Evolutionary conservation across 2,113 vertebrate genomes (phyloP).

Genomic region (Petaurus breviceps): DNA sequence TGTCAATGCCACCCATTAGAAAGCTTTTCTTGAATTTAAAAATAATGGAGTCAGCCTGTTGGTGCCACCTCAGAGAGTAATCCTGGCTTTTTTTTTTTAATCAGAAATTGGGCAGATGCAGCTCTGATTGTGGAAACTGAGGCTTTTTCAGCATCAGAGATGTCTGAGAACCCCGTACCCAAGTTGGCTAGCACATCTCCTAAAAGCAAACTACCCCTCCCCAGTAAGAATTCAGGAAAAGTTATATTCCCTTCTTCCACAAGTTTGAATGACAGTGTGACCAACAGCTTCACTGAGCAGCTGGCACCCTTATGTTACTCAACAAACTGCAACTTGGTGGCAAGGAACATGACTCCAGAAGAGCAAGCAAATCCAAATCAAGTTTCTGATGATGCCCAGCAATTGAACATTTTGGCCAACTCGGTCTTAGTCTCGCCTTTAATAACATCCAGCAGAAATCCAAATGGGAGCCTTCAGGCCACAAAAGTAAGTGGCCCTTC

Average conservation of each 20-base stretch:
- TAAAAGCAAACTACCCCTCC: background rate
- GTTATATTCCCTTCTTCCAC: background rate
- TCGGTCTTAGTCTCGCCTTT: slow-evolving; percentile 30
- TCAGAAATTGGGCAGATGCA: background rate
- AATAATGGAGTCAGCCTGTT: background rate
- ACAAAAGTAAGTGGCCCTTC: background rate
- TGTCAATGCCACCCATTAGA: background rate
- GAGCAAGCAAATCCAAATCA: background rate
- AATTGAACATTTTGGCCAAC: background rate
- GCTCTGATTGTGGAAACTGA: background rate
- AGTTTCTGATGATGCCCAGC: background rate
- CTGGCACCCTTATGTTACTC: background rate
- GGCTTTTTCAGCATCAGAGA: slow-evolving; percentile 19
- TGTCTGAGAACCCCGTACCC: background rate
- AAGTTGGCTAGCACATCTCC: background rate
- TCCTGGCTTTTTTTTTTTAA: background rate
- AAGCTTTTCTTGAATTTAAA: background rate
- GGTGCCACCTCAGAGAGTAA: background rate
- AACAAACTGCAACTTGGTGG: background rate
- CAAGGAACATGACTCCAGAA: background rate
- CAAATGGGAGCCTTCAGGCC: background rate
- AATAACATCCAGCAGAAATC: background rate
- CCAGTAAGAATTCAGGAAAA: background rate
- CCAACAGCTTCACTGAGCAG: background rate
- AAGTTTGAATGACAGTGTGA: background rate